Evolutionary conservation across 2,797 vertebrate genomes (phyloP).

Genomic region (Lacerta agilis): DNA sequence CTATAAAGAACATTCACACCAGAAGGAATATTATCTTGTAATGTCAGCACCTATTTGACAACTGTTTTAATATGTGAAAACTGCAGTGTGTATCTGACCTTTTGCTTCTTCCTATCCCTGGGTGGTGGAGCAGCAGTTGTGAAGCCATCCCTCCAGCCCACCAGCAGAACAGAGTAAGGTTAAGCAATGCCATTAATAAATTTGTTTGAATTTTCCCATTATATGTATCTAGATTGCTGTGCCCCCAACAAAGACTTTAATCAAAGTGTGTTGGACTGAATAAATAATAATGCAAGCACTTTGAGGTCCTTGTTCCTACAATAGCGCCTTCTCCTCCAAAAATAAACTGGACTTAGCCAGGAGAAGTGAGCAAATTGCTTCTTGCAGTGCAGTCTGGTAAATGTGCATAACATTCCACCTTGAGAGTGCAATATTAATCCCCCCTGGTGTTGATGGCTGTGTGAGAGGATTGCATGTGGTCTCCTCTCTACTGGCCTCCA

Average conservation of each 20-base stretch:
- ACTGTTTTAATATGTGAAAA: conserved; percentile 22
- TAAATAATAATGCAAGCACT: no score
- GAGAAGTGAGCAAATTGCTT: neutral
- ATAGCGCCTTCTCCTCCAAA: neutral
- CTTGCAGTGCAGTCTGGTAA: neutral
- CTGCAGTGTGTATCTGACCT: neutral
- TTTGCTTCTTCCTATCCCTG: neutral
- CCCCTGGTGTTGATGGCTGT: no score
- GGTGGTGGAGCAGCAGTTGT: neutral
- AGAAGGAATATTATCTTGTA: conserved; percentile 15
- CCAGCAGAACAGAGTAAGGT: neutral
- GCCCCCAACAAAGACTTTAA: no score
- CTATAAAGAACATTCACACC: neutral
- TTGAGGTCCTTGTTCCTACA: neutral
- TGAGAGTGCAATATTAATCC: no score
- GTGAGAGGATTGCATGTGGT: no score
- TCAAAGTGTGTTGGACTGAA: no score
- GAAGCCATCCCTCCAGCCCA: neutral
- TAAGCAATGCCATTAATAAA: no score
- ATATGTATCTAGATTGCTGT: no score
- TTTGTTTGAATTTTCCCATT: no score
- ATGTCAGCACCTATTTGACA: conserved; percentile 12
- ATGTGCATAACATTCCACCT: no score
- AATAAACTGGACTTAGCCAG: neutral
- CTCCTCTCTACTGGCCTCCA: no score